phyloP scores from a whole-genome alignment of 2,797 vertebrate genomes.

The Microctenopoma steveboyesi region DNA sequence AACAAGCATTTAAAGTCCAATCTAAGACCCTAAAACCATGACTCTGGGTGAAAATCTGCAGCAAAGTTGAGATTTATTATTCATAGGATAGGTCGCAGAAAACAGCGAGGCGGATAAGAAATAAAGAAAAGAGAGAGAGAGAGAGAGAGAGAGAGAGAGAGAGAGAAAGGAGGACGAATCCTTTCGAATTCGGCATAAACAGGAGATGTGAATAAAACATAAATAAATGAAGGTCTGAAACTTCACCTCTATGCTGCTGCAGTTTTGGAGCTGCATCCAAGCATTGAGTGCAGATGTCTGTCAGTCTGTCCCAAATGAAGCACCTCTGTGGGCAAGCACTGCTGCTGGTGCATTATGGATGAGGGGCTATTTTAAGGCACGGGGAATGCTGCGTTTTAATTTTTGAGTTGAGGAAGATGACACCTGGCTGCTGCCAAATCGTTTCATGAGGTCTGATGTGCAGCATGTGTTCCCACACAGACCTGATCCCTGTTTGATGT shows the following conservation, averaged over 20 bases:
- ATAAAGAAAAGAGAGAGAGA: constrained; percentile 29
- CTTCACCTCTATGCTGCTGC: constrained; percentile 71
- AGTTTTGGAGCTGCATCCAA: constrained; percentile 68
- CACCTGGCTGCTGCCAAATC: constrained; percentile 75
- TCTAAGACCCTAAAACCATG: constrained; percentile 36
- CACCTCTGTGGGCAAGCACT: constrained; percentile 66
- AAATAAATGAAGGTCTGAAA: constrained; percentile 77
- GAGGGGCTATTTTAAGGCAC: constrained; percentile 80
- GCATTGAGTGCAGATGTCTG: constrained; percentile 78
- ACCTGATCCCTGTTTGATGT: constrained; percentile 59
- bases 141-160: constrained; percentile 31
- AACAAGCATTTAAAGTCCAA: constrained; percentile 23
- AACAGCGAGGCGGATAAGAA: constrained; percentile 61
- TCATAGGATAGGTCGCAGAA: constrained; percentile 70
- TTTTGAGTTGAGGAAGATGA: constrained; percentile 73
- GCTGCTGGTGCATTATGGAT: constrained; percentile 81
- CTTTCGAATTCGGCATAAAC: constrained; percentile 76
- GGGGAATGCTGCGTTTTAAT: constrained; percentile 74
- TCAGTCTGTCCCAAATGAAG: constrained; percentile 74
- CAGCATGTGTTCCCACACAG: constrained; percentile 53
- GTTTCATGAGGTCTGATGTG: constrained; percentile 58
- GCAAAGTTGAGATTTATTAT: constrained; percentile 79
- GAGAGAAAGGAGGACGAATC: constrained; percentile 46
- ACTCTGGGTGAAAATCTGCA: constrained; percentile 51
- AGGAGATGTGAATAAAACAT: constrained; percentile 83